These are phyloP conservation scores for Apotomis capreana DNA, from an alignment of 2,888 invertebrate genomes.

Conservation along the genomic window DNA sequence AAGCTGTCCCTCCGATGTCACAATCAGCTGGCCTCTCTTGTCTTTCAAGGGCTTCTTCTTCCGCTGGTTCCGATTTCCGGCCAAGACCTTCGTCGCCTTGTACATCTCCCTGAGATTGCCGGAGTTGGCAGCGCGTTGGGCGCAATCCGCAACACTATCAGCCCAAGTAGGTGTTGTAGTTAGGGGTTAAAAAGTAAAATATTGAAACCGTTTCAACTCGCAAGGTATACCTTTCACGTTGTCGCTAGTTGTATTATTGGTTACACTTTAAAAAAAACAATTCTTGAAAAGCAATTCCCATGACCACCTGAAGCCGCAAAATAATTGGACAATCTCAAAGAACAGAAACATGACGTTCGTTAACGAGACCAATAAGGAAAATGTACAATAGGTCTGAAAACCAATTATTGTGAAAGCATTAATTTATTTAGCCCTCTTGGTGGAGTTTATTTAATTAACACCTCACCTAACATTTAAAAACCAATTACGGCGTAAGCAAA, in stretches of 20 bases:
- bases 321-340: conserved; percentile 30
- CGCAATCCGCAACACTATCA: too few relatives aligned
- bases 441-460: conserved; percentile 18
- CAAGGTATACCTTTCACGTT: too few relatives aligned
- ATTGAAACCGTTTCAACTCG: neutral
- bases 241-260: too few relatives aligned
- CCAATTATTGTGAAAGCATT: conserved; percentile 33
- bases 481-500: neutral
- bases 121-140: too few relatives aligned
- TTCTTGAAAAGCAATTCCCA: neutral
- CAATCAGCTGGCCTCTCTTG: too few relatives aligned
- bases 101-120: too few relatives aligned
- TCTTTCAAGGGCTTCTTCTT: too few relatives aligned
- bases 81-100: too few relatives aligned
- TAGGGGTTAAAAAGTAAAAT: too few relatives aligned
- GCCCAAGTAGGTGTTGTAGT: too few relatives aligned
- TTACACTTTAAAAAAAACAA: neutral
- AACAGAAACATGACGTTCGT: conserved; percentile 27
- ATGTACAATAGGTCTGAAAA: conserved; percentile 27
- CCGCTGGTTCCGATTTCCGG: too few relatives aligned
- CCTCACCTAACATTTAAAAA: neutral
- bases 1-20: too few relatives aligned
- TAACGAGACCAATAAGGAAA: conserved; percentile 37
- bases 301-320: conserved; percentile 18
- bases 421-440: conserved; percentile 19